Evolutionary conservation across 1,140 invertebrate genomes (phyloP).

Genomic region (Asobara japonica): DNA sequence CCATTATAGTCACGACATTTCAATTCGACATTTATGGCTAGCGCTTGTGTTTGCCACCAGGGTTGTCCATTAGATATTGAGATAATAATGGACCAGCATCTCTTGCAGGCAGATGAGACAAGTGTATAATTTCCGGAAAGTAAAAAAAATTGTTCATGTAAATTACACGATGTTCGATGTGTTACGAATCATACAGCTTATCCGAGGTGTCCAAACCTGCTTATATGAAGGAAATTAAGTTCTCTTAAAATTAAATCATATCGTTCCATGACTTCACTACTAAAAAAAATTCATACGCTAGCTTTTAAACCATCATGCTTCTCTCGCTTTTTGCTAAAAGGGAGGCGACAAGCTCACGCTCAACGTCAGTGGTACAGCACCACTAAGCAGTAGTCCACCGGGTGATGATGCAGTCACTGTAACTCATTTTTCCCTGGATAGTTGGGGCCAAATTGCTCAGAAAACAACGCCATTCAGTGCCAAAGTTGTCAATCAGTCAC

Average conservation of each 20-base stretch:
- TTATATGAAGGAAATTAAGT: too few species aligned
- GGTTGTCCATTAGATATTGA: too few species aligned
- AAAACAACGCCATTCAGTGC: slow-evolving; percentile 61
- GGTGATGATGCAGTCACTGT: slow-evolving; percentile 62
- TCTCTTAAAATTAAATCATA: not conserved
- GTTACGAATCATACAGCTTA: too few species aligned
- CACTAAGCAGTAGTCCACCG: slow-evolving; percentile 43
- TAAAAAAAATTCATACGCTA: not conserved
- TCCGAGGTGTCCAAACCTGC: too few species aligned
- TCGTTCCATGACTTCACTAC: not conserved
- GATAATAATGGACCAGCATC: too few species aligned
- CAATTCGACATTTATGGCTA: too few species aligned
- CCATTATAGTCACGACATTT: too few species aligned
- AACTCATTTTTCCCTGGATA: slow-evolving; percentile 64
- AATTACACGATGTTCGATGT: too few species aligned
- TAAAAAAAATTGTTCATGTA: too few species aligned
- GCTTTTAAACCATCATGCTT: slow-evolving; percentile 28
- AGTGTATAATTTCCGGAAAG: too few species aligned
- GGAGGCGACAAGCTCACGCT: slow-evolving; percentile 81
- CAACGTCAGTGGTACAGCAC: slow-evolving; percentile 66
- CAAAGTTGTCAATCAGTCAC: slow-evolving; percentile 58
- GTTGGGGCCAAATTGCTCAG: slow-evolving; percentile 63
- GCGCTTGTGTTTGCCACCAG: too few species aligned
- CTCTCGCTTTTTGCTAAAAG: slow-evolving; percentile 57
- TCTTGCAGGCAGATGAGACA: too few species aligned